Percentiles rank a stretch among this genome's conserved stretches.
phyloP scores from a whole-genome alignment of 2,888 invertebrate genomes.

The Xylota segnis region DNA sequence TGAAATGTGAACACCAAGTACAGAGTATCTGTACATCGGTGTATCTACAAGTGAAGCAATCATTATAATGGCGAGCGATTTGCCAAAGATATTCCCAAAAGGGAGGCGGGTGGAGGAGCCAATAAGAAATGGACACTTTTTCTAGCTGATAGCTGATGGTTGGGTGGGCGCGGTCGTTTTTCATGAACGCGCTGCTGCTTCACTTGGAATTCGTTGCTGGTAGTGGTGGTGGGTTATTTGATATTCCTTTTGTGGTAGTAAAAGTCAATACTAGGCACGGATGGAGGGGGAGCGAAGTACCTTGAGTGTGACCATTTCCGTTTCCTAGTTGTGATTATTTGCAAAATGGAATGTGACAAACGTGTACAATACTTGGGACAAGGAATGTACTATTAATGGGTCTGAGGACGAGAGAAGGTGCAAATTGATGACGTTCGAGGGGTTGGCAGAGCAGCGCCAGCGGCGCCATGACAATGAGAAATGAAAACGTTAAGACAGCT shows the following conservation, averaged over 20 bases:
- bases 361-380: constrained; percentile 17
- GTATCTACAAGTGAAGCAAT: constrained; percentile 57
- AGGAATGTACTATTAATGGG: constrained; percentile 30
- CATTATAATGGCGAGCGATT: constrained; percentile 73
- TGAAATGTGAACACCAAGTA: constrained; percentile 27
- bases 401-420: neutral
- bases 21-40: constrained; percentile 2
- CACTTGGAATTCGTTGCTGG: constrained; percentile 5
- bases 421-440: constrained; percentile 29
- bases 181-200: neutral
- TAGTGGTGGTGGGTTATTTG: constrained; percentile 23
- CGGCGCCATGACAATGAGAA: neutral
- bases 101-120: constrained; percentile 24
- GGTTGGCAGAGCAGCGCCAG: neutral
- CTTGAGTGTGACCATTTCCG: constrained; percentile 62
- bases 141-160: neutral
- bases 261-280: neutral
- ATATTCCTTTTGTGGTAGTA: constrained; percentile 19
- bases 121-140: constrained; percentile 40
- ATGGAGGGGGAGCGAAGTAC: constrained; percentile 23
- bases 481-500: constrained; percentile 8
- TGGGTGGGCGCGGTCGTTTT: constrained; percentile 16
- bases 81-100: constrained; percentile 48
- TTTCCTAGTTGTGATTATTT: constrained; percentile 61
- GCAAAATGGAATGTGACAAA: constrained; percentile 60